A percentile compares a stretch with the other conserved stretches of the same genome.
These are phyloP conservation scores for Chaitophorus viminalis DNA, from an alignment of 2,888 invertebrate species.

Conservation along the genomic window DNA sequence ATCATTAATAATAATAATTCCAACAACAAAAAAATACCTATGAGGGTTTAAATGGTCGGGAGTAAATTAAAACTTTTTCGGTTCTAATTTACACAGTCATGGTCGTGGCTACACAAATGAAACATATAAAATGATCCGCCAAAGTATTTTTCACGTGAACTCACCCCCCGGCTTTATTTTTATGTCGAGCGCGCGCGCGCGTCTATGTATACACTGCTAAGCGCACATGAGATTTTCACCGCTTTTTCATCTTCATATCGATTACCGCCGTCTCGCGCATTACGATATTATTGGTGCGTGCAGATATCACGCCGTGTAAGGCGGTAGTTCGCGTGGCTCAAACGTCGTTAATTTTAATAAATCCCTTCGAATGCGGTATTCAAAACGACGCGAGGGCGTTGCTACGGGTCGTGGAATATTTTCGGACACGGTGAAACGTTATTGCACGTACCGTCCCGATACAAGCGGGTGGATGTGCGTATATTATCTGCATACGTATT, in stretches of 20 bases:
- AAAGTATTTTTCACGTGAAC: no score
- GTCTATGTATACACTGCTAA: background rate
- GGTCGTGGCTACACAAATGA: background rate
- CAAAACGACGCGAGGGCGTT: background rate
- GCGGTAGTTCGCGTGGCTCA: background rate
- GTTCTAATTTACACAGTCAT: no score
- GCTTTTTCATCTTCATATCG: background rate
- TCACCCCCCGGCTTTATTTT: no score
- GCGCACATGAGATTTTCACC: background rate
- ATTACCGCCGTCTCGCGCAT: background rate
- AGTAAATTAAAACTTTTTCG: no score
- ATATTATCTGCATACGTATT: no score
- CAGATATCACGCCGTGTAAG: background rate
- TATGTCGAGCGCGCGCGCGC: background rate
- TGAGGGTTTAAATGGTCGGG: no score
- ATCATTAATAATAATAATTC: no score
- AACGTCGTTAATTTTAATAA: slow-evolving; percentile 28
- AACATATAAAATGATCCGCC: no score
- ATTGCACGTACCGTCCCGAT: background rate
- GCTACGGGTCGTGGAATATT: background rate
- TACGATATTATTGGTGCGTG: background rate
- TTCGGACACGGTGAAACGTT: background rate
- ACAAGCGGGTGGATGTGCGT: no score
- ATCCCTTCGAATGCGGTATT: slow-evolving; percentile 15
- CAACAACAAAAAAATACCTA: no score